These are phyloP conservation scores for Xenopus laevis DNA, from an alignment of 2,113 vertebrate species.

Conservation along the genomic window DNA sequence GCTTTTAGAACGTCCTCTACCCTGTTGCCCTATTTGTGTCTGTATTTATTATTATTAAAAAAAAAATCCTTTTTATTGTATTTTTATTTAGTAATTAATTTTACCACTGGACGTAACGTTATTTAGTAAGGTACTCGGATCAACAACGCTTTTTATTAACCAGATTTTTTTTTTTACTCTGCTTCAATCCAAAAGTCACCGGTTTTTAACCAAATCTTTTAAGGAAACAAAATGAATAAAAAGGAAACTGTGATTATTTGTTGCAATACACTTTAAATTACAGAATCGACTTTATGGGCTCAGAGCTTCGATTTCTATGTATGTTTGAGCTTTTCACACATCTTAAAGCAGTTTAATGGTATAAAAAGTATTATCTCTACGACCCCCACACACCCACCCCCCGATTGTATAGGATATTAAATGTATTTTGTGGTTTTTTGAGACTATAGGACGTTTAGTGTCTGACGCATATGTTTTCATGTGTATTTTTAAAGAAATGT, in stretches of 20 bases:
- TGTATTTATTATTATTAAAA: slow-evolving; percentile 74
- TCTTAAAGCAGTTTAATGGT: slow-evolving; percentile 85
- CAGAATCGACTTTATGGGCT: slow-evolving; percentile 85
- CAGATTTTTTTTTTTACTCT: slow-evolving; percentile 59
- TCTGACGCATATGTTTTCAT: slow-evolving; percentile 78
- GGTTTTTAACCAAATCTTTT: slow-evolving; percentile 73
- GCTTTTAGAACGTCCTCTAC: not conserved
- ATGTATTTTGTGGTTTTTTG: slow-evolving; percentile 99
- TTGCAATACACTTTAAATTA: slow-evolving; percentile 80
- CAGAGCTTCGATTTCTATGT: slow-evolving; percentile 79
- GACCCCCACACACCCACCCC: slow-evolving; percentile 66
- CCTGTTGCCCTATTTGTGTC: slow-evolving; percentile 54
- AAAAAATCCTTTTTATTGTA: slow-evolving; percentile 70
- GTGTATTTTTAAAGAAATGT: slow-evolving; percentile 86
- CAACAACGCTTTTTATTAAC: slow-evolving; percentile 64
- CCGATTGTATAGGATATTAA: slow-evolving; percentile 99
- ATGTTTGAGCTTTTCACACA: slow-evolving; percentile 77
- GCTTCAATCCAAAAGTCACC: slow-evolving; percentile 63
- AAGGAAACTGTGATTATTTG: slow-evolving; percentile 62
- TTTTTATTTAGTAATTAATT: slow-evolving; percentile 65
- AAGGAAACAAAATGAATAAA: slow-evolving; percentile 54
- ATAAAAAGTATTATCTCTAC: slow-evolving; percentile 97
- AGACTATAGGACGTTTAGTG: slow-evolving; percentile 90
- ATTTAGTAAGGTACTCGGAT: slow-evolving; percentile 65
- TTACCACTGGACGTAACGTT: slow-evolving; percentile 45